Evolutionary conservation across 2,888 invertebrate genomes (phyloP), one percentile per base, ranked within the genome.

Genomic region (Beris chalybata): DNA sequence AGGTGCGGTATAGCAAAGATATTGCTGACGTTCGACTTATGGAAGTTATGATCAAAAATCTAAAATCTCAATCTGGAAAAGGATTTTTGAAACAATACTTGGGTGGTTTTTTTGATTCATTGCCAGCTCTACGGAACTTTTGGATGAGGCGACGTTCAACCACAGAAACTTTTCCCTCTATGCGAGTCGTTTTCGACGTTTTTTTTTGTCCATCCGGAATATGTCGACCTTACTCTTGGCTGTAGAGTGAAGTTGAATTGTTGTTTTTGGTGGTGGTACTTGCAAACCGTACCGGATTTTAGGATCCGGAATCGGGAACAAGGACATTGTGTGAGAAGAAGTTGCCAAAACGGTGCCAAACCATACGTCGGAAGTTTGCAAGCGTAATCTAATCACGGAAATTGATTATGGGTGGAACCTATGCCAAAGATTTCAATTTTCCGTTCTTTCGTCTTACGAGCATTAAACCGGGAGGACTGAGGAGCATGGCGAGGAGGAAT

Each of bases 381-480:
- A 72, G 72, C 72, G 73, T 74, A 75, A 75, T 75, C 74, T 73
- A 75, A 75, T 75, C 75, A 74, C 74, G 72, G 73, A 75, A 75
- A 75, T 75, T 75, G 75, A 75, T 75, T 75, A 75, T 75, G 73
- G 74, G 71, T 73, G 69, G 61, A 69, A 67, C 67, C 67, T 68
- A 70, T 58, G 57, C 57, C 57, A 58, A 58, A 44, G 57, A 58
- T 58, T 58, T 58, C 57, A 58, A 58, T 58, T 58, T 45, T 58
- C 32, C 29, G 15, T 12, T 30, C 7, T 22, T 29, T 45, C 45
- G 43, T 13, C 22, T 45, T 58, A 13, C 4, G 13, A 29, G 15
- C 30, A 15, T n/a, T 7, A 43, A 43, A n/a, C 15, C 32, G 32
- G 38, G 22, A 43, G 9, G 6, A n/a, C n/a, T 22, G 11, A 5